Conservation (phyloP, 2,797 vertebrate genomes). For the Pangasius larnaudii region DNA sequence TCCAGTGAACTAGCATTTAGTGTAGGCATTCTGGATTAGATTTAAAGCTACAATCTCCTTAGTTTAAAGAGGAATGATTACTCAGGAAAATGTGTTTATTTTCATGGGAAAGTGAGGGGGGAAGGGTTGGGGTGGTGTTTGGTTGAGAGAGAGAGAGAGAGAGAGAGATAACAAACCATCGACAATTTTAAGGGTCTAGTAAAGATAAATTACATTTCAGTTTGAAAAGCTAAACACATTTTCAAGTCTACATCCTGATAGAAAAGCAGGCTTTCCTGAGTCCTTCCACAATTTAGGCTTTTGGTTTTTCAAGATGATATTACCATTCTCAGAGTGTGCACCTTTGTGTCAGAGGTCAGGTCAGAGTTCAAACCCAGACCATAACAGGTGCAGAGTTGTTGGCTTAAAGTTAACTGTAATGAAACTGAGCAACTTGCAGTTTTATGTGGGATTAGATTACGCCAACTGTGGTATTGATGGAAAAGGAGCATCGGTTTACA, state of each 20-base stretch:
- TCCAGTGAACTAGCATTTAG: constrained; percentile 45
- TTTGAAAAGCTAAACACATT: constrained; percentile 8
- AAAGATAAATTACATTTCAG: not conserved
- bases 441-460: constrained; percentile 20
- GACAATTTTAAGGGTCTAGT: not conserved
- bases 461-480: constrained; percentile 16
- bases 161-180: not conserved
- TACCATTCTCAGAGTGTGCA: constrained; percentile 37
- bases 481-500: not conserved
- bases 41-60: not conserved
- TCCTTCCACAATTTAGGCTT: constrained; percentile 13
- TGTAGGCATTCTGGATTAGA: not conserved
- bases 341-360: constrained; percentile 45
- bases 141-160: not conserved
- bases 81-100: not conserved
- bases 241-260: not conserved
- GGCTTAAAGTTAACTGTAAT: constrained; percentile 54
- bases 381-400: constrained; percentile 73
- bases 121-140: not conserved
- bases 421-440: constrained; percentile 34
- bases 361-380: constrained; percentile 53
- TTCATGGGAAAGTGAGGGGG: not conserved
- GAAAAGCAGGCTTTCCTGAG: constrained; percentile 33
- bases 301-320: constrained; percentile 58
- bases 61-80: not conserved